Evolutionary conservation across 30 jellyfish, hydroid and myxozoan genomes (phyloP).

Genomic region (Aurelia sp.): DNA sequence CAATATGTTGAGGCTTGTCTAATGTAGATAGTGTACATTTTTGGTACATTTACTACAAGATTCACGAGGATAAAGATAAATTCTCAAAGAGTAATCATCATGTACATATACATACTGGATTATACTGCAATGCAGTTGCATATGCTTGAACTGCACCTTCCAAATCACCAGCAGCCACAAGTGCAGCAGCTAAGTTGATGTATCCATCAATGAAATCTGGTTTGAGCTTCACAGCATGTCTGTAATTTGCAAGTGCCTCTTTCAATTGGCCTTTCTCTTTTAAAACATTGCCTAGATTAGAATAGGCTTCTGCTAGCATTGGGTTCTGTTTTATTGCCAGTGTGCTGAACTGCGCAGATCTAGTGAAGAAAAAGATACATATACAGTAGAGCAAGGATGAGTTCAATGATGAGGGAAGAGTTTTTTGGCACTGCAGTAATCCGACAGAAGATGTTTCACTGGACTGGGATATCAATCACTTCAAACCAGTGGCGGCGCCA

Average conservation of each 20-base stretch:
- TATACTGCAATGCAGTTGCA: constrained; percentile 96
- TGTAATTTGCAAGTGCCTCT: constrained; percentile 92
- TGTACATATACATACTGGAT: constrained; percentile 78
- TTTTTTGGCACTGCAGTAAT: too few relatives aligned
- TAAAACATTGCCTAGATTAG: constrained; percentile 94
- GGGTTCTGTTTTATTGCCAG: constrained; percentile 95
- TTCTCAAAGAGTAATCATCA: too few relatives aligned
- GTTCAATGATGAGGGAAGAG: too few relatives aligned
- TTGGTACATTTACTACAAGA: too few relatives aligned
- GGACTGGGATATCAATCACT: too few relatives aligned
- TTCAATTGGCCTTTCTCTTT: constrained; percentile 92
- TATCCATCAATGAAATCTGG: constrained; percentile 96
- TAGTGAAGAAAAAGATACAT: constrained; percentile 32
- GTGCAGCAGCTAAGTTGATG: constrained; percentile 94
- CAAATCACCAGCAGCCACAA: constrained; percentile 98
- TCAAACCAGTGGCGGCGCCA: too few relatives aligned
- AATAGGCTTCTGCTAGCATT: constrained; percentile 92
- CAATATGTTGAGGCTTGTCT: too few relatives aligned
- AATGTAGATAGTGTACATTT: too few relatives aligned
- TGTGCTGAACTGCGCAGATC: constrained; percentile 95
- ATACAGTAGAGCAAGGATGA: too few relatives aligned
- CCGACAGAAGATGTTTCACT: too few relatives aligned
- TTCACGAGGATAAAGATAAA: too few relatives aligned
- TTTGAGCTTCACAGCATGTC: constrained; percentile 93
- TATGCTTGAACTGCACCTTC: constrained; percentile 99